These are phyloP conservation scores for Anolis sagrei DNA, from an alignment of 2,113 vertebrate genomes.

Conservation along the genomic window DNA sequence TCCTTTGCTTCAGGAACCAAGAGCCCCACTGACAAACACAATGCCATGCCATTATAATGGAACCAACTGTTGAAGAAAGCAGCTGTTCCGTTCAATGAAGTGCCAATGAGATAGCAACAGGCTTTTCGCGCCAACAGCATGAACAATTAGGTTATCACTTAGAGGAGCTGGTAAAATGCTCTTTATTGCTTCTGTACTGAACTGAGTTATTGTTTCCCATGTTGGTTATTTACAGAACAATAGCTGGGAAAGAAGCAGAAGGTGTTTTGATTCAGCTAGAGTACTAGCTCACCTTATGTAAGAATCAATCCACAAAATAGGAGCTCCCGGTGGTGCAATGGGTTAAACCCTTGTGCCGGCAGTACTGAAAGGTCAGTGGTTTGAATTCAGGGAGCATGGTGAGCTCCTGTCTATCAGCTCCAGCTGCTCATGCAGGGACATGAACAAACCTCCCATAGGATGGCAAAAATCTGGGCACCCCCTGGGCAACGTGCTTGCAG, in stretches of 20 bases:
- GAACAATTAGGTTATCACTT: slow-evolving; percentile 11
- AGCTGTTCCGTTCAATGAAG: neutral
- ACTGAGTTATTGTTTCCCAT: neutral
- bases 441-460: too few species aligned
- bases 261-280: neutral
- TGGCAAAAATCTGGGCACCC: too few species aligned
- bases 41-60: neutral
- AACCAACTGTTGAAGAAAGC: neutral
- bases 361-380: too few species aligned
- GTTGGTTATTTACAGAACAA: neutral
- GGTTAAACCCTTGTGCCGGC: too few species aligned
- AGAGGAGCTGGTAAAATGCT: neutral
- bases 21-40: slow-evolving; percentile 5
- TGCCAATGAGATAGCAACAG: slow-evolving; percentile 2
- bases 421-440: too few species aligned
- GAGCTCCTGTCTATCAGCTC: too few species aligned
- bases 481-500: too few species aligned
- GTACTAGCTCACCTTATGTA: neutral
- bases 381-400: too few species aligned
- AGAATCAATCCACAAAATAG: too few species aligned
- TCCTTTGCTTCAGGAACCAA: neutral
- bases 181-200: neutral
- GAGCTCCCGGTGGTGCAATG: too few species aligned
- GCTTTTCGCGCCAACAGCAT: slow-evolving; percentile 1
- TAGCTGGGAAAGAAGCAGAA: neutral